Evolutionary conservation across 2,113 vertebrate species (phyloP), one percentile per base, ranked within the genome.

Genomic region (Urocolius indicus): DNA sequence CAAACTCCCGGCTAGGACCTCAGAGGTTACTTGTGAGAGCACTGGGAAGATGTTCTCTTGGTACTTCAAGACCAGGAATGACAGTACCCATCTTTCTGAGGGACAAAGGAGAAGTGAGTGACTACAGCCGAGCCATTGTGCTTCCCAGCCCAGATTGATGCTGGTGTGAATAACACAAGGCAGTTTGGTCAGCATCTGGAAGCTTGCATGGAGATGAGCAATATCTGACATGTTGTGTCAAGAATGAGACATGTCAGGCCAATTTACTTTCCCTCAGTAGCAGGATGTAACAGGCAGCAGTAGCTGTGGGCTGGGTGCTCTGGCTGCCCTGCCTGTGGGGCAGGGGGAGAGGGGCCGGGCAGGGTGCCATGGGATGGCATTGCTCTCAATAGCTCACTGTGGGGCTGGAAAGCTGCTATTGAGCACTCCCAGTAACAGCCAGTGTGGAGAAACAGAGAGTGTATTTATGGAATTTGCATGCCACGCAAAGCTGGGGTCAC

Each of bases 351-450:
- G 0, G 32, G 63, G 58, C 23, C 43, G 52, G 58, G 34, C 48
- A 51, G 5, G 5, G 26, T 4, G 9, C 49, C 48, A 27, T 0
- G 0, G 57, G 17, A 75, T 41, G 38, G 54, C 90, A 69, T 41
- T 41, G 75, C 75, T 80, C 75, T 95, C 94, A 96, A 45, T 89
- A 48, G 59, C 86, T 90, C 68, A 71, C 89, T 94, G 90, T 95
- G 82, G 72, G 61, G 68, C 59, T 86, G 90, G 93, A 78, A 81
- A 87, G 45, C 29, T 0, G 3, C 76, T 77, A 34, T 19, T 80
- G 90, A 94, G 68, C 13, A 1, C 51, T 88, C 15, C 43, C 27
- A n/a, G 51, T 43, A 83, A 76, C 2, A 5, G 71, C 71, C 83
- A 86, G 83, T 5, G 0, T 7, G 36, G 76, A 74, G 86, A 93